Evolutionary conservation across 1,140 invertebrate genomes (phyloP).

Genomic region (Drosophila biarmipes): DNA sequence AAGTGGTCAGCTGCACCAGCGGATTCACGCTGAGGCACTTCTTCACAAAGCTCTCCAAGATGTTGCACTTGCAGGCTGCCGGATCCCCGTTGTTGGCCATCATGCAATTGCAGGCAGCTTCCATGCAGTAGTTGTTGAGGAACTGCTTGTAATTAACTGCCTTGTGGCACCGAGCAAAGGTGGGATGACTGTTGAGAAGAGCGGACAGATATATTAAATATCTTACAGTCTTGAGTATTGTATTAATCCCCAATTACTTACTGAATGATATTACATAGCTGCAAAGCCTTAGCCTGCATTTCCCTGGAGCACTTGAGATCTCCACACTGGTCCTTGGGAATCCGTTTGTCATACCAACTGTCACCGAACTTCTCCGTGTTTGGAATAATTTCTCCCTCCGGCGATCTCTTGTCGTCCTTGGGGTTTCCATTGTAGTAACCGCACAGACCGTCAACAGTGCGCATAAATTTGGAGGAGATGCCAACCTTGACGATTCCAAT

Average conservation of each 20-base stretch:
- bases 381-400: constrained; percentile 87
- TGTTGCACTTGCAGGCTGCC: constrained; percentile 88
- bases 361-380: constrained; percentile 90
- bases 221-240: too few relatives aligned
- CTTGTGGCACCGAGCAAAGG: constrained; percentile 87
- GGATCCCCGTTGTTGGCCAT: constrained; percentile 79
- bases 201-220: neutral
- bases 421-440: constrained; percentile 89
- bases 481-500: constrained; percentile 90
- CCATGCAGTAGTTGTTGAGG: constrained; percentile 88
- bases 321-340: constrained; percentile 86
- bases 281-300: constrained; percentile 87
- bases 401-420: constrained; percentile 89
- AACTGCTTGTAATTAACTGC: constrained; percentile 88
- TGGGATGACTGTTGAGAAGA: constrained; percentile 84
- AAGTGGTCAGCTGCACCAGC: constrained; percentile 87
- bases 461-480: constrained; percentile 87
- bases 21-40: constrained; percentile 89
- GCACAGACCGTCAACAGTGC: constrained; percentile 91
- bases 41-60: constrained; percentile 89
- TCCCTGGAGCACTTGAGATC: constrained; percentile 86
- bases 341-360: constrained; percentile 88
- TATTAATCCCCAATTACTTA: constrained; percentile 32
- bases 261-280: constrained; percentile 87
- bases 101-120: constrained; percentile 90